These are phyloP conservation scores for Mactromeris polynyma DNA, from an alignment of 2,888 invertebrate genomes.

Conservation along the genomic window DNA sequence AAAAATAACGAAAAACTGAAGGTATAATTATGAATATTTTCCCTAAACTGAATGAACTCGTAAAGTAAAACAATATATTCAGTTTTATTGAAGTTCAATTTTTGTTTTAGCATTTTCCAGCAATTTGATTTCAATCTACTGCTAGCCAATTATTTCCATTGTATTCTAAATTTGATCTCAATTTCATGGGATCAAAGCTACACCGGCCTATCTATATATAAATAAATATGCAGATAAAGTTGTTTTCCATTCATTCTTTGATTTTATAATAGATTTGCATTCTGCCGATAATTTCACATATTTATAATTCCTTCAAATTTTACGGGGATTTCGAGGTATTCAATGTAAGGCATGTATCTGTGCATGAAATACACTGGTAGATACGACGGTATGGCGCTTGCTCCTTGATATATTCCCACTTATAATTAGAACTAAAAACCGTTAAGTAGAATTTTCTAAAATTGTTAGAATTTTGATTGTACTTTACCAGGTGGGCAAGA, in stretches of 20 bases:
- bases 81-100: neutral
- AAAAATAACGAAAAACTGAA: too few species aligned
- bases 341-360: neutral
- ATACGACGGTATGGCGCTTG: neutral
- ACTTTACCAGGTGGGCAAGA: slow-evolving; percentile 10
- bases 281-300: neutral
- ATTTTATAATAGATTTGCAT: neutral
- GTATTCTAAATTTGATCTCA: neutral
- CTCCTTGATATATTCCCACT: neutral
- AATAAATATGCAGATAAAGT: too few species aligned
- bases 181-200: too few species aligned
- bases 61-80: too few species aligned
- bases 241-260: neutral
- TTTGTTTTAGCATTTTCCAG: neutral
- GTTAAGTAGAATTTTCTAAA: neutral
- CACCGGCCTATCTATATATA: too few species aligned
- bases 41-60: too few species aligned
- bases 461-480: slow-evolving; percentile 17
- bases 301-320: slow-evolving; percentile 10
- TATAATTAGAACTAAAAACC: neutral
- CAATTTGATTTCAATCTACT: neutral
- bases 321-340: slow-evolving; percentile 1
- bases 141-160: neutral
- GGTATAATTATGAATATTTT: too few species aligned
- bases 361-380: neutral